Evolutionary conservation across 2,888 invertebrate species (phyloP).

Genomic region (Notocelia uddmanniana): DNA sequence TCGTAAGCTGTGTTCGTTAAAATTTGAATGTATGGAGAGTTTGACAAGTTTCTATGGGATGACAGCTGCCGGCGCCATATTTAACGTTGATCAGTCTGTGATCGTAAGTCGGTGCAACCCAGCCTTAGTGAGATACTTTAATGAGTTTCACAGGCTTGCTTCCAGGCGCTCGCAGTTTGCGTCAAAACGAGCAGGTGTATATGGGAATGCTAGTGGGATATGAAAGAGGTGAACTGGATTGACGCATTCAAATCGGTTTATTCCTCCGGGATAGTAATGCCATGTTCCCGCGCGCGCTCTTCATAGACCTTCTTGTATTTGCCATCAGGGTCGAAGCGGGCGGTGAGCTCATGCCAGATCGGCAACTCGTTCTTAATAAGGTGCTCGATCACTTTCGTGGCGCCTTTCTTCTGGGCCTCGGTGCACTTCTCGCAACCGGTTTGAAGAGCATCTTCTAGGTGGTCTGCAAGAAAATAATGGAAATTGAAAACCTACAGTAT

Average conservation of each 20-base stretch:
- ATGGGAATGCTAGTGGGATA: neutral
- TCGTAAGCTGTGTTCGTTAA: too few species aligned
- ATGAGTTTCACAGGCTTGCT: too few species aligned
- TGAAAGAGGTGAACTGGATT: neutral
- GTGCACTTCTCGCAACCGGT: conserved; percentile 89
- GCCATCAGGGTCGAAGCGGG: conserved; percentile 89
- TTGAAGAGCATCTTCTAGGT: conserved; percentile 88
- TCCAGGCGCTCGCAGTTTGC: neutral
- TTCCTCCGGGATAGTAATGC: conserved; percentile 70
- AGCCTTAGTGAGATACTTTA: too few species aligned
- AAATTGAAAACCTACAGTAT: neutral
- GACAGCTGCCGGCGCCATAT: too few species aligned
- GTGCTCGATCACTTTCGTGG: conserved; percentile 87
- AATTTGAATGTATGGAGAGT: too few species aligned
- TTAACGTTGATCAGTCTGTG: too few species aligned
- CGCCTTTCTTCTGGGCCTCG: conserved; percentile 87
- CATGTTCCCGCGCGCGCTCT: conserved; percentile 82
- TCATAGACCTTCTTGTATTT: conserved; percentile 88
- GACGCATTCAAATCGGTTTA: neutral
- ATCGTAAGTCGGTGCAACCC: too few species aligned
- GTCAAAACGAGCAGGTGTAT: neutral
- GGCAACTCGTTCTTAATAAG: conserved; percentile 88
- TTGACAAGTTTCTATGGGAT: too few species aligned
- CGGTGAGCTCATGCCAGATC: conserved; percentile 88
- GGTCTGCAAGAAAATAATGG: conserved; percentile 69